Percentiles rank a stretch among this genome's conserved stretches.
Conservation (phyloP, 2,888 invertebrate species). For the Drosophila fungiperda region DNA sequence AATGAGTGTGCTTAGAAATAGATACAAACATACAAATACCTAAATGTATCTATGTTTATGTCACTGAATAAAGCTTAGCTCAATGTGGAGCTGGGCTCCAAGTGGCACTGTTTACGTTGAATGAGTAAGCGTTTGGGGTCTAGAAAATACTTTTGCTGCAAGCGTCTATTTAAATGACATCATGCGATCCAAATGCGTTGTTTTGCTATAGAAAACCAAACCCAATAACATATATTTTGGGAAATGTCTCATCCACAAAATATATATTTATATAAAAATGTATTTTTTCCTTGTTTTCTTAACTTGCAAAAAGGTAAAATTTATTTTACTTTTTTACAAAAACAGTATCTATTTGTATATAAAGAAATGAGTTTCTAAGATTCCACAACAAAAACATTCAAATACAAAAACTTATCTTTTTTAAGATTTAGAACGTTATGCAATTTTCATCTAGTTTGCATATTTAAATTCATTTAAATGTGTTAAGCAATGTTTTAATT, state of each 20-base stretch:
- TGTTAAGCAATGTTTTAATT: background rate
- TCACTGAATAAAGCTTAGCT: slow-evolving; percentile 21
- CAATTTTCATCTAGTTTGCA: background rate
- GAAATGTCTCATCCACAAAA: background rate
- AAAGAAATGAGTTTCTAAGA: too few relatives aligned
- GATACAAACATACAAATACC: slow-evolving; percentile 1
- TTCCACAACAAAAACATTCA: too few relatives aligned
- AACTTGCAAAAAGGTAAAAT: background rate
- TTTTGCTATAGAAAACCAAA: slow-evolving; percentile 25
- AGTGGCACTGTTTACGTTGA: background rate
- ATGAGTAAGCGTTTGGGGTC: slow-evolving; percentile 25
- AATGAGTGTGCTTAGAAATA: slow-evolving; percentile 1
- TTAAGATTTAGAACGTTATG: background rate
- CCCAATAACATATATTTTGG: slow-evolving; percentile 13
- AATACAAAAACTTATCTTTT: too few relatives aligned
- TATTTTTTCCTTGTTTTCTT: background rate
- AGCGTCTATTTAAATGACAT: slow-evolving; percentile 62
- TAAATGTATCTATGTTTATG: slow-evolving; percentile 4
- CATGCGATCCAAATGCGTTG: slow-evolving; percentile 58
- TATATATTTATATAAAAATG: background rate
- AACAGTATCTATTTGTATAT: too few relatives aligned
- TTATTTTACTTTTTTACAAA: background rate
- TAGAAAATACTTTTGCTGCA: slow-evolving; percentile 28
- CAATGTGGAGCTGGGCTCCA: slow-evolving; percentile 8
- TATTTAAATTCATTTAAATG: background rate